phyloP scores from a whole-genome alignment of 1,140 invertebrate species.

The Achroia grisella region DNA sequence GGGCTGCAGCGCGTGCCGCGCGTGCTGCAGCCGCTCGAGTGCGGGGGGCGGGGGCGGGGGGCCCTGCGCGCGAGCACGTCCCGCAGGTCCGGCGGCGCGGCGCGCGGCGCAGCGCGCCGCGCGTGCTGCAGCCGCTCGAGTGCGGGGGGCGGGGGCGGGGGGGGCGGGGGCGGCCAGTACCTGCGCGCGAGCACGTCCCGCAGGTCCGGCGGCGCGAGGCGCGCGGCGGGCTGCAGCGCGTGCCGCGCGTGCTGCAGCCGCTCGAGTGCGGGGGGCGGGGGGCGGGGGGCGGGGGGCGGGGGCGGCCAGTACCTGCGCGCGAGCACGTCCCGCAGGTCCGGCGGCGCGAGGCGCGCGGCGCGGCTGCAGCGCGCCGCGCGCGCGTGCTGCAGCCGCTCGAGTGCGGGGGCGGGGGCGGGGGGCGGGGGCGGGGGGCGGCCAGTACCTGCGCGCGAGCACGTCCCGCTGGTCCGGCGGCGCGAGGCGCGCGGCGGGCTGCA shows the following conservation, averaged over 20 bases:
- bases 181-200: neutral
- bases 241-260: slow-evolving; percentile 28
- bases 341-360: too few relatives aligned
- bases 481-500: neutral
- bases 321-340: too few relatives aligned
- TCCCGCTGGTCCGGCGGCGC: neutral
- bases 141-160: slow-evolving; percentile 3
- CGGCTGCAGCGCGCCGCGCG: neutral
- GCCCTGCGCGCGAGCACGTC: too few relatives aligned
- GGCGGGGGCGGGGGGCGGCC: too few relatives aligned
- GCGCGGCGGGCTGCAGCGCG: neutral
- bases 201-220: too few relatives aligned
- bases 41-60: too few relatives aligned
- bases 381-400: neutral
- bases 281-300: too few relatives aligned
- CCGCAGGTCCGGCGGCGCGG: too few relatives aligned
- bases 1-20: too few relatives aligned
- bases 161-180: neutral
- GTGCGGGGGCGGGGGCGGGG: too few relatives aligned
- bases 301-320: slow-evolving; percentile 43
- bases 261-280: slow-evolving; percentile 67
- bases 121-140: slow-evolving; percentile 29
- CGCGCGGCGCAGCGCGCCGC: neutral
- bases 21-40: too few relatives aligned
- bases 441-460: slow-evolving; percentile 38